phyloP scores from a whole-genome alignment of 2,888 invertebrate species.

The Dinocampus coccinellae region DNA sequence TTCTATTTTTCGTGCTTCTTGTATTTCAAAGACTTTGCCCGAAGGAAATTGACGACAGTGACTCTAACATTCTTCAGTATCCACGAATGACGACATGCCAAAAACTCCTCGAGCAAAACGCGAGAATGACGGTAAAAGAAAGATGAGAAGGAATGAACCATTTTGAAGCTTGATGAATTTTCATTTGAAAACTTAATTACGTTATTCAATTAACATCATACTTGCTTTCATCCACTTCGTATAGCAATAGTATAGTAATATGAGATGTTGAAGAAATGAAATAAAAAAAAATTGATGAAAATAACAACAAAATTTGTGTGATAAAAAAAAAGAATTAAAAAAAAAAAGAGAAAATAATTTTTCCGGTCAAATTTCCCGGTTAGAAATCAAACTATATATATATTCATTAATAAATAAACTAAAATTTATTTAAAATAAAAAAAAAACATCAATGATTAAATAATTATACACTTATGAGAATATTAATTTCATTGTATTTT shows the following conservation, averaged over 20 bases:
- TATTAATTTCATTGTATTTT: too few species aligned
- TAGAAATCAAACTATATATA: too few species aligned
- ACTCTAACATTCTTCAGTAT: conserved; percentile 16
- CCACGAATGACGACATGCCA: conserved; percentile 26
- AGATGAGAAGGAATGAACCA: conserved; percentile 26
- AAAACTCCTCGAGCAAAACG: conserved; percentile 7
- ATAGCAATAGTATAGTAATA: background rate
- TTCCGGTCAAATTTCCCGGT: too few species aligned
- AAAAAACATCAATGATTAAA: too few species aligned
- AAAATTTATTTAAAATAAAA: too few species aligned
- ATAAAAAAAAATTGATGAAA: background rate
- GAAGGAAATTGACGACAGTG: conserved; percentile 20
- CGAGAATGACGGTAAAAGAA: conserved; percentile 4
- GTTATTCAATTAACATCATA: conserved; percentile 57
- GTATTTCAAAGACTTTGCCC: conserved; percentile 27
- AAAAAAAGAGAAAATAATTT: too few species aligned
- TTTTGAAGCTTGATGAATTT: conserved; percentile 55
- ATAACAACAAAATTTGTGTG: background rate
- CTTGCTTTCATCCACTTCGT: conserved; percentile 22
- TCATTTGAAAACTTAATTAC: conserved; percentile 63
- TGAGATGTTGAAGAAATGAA: background rate
- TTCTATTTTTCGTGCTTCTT: conserved; percentile 35
- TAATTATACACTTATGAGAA: too few species aligned
- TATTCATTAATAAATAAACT: too few species aligned
- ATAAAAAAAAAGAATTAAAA: background rate